Evolutionary conservation across 2,888 invertebrate species (phyloP).

Genomic region (Elaeidobius kamerunicus): DNA sequence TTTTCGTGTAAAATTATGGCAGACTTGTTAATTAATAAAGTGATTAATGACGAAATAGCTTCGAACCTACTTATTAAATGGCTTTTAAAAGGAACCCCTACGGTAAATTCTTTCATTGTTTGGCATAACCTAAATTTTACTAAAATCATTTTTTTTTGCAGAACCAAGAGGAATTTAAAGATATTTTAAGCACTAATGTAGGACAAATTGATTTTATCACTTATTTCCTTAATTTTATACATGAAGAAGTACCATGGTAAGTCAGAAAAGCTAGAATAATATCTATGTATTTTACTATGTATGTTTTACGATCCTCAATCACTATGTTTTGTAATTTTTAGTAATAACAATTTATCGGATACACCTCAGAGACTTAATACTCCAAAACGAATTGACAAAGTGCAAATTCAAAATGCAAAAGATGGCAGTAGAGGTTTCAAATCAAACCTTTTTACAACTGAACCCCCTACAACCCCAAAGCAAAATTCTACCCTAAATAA

Average conservation of each 20-base stretch:
- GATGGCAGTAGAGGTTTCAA: slow-evolving; percentile 1
- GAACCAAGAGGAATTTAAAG: slow-evolving; percentile 26
- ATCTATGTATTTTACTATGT: background rate
- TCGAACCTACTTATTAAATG: slow-evolving; percentile 49
- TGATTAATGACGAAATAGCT: slow-evolving; percentile 51
- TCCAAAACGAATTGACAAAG: slow-evolving; percentile 17
- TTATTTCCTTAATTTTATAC: slow-evolving; percentile 46
- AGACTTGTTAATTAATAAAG: slow-evolving; percentile 49
- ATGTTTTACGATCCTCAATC: background rate
- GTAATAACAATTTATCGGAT: slow-evolving; percentile 21
- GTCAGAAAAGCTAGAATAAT: too few species aligned
- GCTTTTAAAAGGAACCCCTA: slow-evolving; percentile 49
- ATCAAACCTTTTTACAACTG: slow-evolving; percentile 6
- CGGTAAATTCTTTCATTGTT: slow-evolving; percentile 44
- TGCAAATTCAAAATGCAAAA: background rate
- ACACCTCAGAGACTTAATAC: slow-evolving; percentile 24
- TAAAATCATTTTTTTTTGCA: slow-evolving; percentile 8
- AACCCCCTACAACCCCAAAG: background rate
- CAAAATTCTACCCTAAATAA: background rate
- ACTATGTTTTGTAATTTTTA: slow-evolving; percentile 25
- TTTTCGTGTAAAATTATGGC: slow-evolving; percentile 30
- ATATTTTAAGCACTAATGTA: slow-evolving; percentile 34
- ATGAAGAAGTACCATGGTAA: slow-evolving; percentile 43
- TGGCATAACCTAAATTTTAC: slow-evolving; percentile 8
- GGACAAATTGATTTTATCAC: slow-evolving; percentile 43